Evolutionary conservation across 2,888 invertebrate species (phyloP).

Genomic region (Podabrus alpinus): DNA sequence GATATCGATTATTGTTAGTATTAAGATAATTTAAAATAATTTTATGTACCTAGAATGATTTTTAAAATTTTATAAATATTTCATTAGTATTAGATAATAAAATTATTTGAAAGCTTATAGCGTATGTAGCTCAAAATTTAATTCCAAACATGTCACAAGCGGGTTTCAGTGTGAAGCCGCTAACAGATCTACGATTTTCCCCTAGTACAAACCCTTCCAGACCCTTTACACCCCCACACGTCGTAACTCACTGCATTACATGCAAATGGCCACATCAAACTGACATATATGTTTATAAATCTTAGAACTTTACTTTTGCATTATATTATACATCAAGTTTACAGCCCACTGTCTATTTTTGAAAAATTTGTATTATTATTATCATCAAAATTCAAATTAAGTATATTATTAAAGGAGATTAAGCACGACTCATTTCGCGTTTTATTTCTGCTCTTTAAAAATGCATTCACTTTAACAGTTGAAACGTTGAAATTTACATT

Average conservation of each 20-base stretch:
- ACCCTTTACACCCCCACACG: conserved; percentile 30
- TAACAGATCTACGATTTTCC: conserved; percentile 33
- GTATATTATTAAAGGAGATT: not conserved
- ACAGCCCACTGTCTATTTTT: not conserved
- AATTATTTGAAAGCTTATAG: not conserved
- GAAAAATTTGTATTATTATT: not conserved
- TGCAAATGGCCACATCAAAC: conserved; percentile 37
- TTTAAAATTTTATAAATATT: conserved; percentile 1
- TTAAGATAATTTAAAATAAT: no score
- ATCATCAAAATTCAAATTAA: not conserved
- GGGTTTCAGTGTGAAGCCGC: conserved; percentile 35
- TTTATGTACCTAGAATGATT: no score
- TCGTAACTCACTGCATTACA: conserved; percentile 34
- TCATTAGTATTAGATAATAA: not conserved
- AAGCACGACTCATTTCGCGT: not conserved
- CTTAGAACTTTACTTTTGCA: conserved; percentile 25
- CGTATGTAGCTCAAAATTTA: conserved; percentile 32
- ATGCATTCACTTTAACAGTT: not conserved
- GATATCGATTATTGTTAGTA: not conserved
- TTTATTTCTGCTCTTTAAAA: not conserved
- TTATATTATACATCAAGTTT: conserved; percentile 1
- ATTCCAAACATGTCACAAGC: conserved; percentile 34
- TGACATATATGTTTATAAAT: conserved; percentile 32
- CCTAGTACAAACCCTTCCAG: conserved; percentile 31
- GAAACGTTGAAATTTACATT: not conserved